Evolutionary conservation across 1,140 invertebrate species (phyloP), one percentile per base, ranked within the genome.

Genomic region (Amyelois transitella): DNA sequence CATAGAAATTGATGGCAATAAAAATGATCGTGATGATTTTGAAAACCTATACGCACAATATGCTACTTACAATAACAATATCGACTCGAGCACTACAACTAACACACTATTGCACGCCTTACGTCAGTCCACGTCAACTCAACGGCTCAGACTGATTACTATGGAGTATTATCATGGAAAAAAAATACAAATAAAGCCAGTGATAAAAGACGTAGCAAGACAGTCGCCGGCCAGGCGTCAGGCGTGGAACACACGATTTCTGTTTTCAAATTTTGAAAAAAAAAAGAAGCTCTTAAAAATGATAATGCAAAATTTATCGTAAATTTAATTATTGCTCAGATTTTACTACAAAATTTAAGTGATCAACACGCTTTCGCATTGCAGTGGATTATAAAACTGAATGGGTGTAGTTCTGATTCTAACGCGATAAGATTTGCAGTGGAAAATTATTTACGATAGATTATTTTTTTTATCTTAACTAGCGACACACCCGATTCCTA

Each of bases 161-260:
- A 62, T 64, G 58, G 54, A 49, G 43, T 53, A 62, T 76, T 76
- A 76, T 76, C 71, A 71, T 64, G 66, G 66, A 69, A 72, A 76
- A 73, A 68, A 66, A 64, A 75, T 66, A 74, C 71, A 76, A 76
- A 76, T 74, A 72, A 67, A 59, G 28, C 43, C 32, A 14, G 32
- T 38, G 32, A 38, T 38, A 38, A 38, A 38, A 38, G 32, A 38
- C 52, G 14, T 14, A 8, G 21, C 47, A 6, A 6, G 32, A 38
- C 32, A 38, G 32, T 38, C 32, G 12, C 1, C 6, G 32, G 32
- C n/a, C n/a, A 14, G 32, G 32, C 32, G 32, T 38, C 12, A 38
- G n/a, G 12, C n/a, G 32, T 14, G 32, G 17, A 38, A 4, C 8
- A 38, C 32, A 38, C 32, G 12, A 14, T 38, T 32, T 10, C 5